Conservation (phyloP, 2,113 vertebrate species). For the Aspiorhynchus laticeps region DNA sequence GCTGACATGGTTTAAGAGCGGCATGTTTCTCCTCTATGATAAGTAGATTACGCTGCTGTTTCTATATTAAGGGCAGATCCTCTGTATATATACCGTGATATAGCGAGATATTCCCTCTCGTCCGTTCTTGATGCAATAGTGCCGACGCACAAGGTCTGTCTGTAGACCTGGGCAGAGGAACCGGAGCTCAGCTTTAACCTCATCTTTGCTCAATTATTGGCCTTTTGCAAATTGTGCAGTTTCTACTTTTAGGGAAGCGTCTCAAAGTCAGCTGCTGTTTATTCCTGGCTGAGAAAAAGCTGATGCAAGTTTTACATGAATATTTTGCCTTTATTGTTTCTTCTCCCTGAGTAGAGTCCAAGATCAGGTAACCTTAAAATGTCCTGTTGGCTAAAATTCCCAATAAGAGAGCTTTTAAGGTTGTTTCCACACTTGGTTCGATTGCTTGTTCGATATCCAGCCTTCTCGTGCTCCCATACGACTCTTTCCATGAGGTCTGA, state of each 20-base stretch:
- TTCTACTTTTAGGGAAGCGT: conserved; percentile 36
- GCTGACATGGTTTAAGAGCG: background rate
- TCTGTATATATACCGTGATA: background rate
- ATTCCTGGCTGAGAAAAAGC: conserved; percentile 38
- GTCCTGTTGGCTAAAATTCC: background rate
- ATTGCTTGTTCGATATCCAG: background rate
- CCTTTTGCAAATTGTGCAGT: conserved; percentile 43
- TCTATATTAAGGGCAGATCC: background rate
- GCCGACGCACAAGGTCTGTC: conserved; percentile 12
- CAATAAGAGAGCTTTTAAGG: background rate
- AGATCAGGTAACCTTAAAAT: conserved; percentile 1
- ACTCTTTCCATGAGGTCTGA: background rate
- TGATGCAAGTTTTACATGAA: conserved; percentile 50
- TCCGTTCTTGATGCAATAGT: background rate
- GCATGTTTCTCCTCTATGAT: background rate
- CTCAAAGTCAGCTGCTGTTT: conserved; percentile 36
- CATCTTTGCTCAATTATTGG: conserved; percentile 41
- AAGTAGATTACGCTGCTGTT: background rate
- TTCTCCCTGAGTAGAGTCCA: background rate
- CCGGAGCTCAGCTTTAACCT: conserved; percentile 35
- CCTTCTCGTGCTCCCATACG: background rate
- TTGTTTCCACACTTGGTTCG: background rate
- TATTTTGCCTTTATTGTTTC: conserved; percentile 14
- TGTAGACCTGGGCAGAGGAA: background rate
- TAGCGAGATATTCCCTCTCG: background rate